Conservation (phyloP, 2,797 vertebrate genomes). For the Malacoctenus gilli region DNA sequence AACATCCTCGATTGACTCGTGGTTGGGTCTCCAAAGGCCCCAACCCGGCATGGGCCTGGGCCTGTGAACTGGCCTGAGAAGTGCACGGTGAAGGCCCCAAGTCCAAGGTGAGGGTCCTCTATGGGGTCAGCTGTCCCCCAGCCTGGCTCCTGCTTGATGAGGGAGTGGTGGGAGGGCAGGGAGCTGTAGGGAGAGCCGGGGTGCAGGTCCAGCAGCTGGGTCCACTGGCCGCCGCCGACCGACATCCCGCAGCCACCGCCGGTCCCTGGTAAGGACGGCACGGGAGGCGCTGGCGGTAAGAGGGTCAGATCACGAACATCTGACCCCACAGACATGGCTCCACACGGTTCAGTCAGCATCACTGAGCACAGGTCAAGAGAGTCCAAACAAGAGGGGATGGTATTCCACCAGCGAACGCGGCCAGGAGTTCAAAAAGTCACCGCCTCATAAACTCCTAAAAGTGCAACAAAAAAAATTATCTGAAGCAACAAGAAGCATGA, state of each 20-base stretch:
- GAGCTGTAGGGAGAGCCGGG: constrained; percentile 88
- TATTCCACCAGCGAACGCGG: constrained; percentile 46
- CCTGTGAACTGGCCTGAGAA: constrained; percentile 96
- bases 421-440: constrained; percentile 24
- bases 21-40: constrained; percentile 87
- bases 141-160: constrained; percentile 96
- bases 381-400: constrained; percentile 32
- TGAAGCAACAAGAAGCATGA: constrained; percentile 11
- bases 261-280: constrained; percentile 84
- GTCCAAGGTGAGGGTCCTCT: constrained; percentile 90
- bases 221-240: constrained; percentile 90
- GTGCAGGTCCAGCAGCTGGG: constrained; percentile 88
- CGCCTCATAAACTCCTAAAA: constrained; percentile 17
- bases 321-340: constrained; percentile 87
- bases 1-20: constrained; percentile 89
- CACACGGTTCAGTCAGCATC: constrained; percentile 80
- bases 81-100: constrained; percentile 96
- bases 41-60: constrained; percentile 90
- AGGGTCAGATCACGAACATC: constrained; percentile 92
- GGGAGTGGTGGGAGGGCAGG: constrained; percentile 89
- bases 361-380: constrained; percentile 13
- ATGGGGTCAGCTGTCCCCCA: constrained; percentile 89
- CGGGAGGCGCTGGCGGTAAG: constrained; percentile 80
- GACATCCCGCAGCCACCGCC: constrained; percentile 87
- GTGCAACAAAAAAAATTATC: constrained; percentile 14